Conservation (phyloP, 1,140 invertebrate species). For the Steinernema khuongi region DNA sequence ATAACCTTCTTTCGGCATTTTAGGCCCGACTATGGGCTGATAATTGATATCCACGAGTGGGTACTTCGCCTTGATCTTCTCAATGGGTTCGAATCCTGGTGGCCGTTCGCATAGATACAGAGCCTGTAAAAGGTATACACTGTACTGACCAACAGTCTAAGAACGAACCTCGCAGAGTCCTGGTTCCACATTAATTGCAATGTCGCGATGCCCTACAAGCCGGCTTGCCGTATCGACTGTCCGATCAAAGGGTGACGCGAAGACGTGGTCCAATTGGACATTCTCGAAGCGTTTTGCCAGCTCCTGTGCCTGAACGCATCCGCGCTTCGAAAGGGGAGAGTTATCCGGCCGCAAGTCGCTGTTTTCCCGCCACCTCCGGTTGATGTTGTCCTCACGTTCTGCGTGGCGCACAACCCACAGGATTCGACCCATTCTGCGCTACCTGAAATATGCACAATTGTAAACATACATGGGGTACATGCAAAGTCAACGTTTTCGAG, state of each 20-base stretch:
- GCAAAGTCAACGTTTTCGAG: not conserved
- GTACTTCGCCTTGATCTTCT: conserved; percentile 43
- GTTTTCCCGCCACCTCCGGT: conserved; percentile 28
- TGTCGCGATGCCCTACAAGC: conserved; percentile 37
- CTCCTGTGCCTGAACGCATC: conserved; percentile 46
- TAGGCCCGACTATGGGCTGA: conserved; percentile 36
- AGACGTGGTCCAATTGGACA: conserved; percentile 43
- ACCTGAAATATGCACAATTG: not conserved
- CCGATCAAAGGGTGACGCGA: conserved; percentile 54
- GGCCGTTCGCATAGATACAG: conserved; percentile 54
- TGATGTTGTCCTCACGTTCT: conserved; percentile 37
- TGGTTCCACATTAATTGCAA: conserved; percentile 50
- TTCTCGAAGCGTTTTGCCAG: conserved; percentile 38
- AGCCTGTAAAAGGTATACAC: conserved; percentile 41
- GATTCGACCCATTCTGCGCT: conserved; percentile 10
- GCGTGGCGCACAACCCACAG: conserved; percentile 39
- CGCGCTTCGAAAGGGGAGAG: conserved; percentile 44
- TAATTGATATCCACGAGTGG: conserved; percentile 43
- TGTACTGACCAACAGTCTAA: not conserved
- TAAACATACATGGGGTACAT: too few relatives aligned
- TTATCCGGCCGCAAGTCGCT: conserved; percentile 42
- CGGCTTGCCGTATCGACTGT: conserved; percentile 50
- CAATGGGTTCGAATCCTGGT: conserved; percentile 41
- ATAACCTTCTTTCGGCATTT: conserved; percentile 35
- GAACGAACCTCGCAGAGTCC: conserved; percentile 42